Evolutionary conservation across 92 coral and sea anemone genomes (phyloP), one percentile per base, ranked within the genome.

Genomic region (Parazoanthus atlanticus): DNA sequence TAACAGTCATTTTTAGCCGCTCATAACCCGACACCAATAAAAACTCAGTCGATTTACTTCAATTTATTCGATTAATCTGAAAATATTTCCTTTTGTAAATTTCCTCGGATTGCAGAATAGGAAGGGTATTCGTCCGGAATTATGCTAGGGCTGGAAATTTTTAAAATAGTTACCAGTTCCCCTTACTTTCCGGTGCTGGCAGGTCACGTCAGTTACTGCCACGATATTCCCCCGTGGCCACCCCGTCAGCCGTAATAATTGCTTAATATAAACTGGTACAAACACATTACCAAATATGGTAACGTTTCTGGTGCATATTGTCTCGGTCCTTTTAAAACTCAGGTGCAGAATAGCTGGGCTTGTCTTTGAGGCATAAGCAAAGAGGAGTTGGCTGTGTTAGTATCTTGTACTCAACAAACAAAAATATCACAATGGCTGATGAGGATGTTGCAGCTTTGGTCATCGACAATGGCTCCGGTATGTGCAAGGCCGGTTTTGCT

Each of bases 401-500:
- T 38, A 5, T n/a, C 41, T 69, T 28, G 0, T 38, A 83, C n/a
- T 15, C 38, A 23, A 82, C 49, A 83, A 70, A 69, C 78, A 70
- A 84, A 69, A 84, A 84, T 47, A 23, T 70, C 49, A 84, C 61
- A 89, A 92, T 92, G 94, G 92, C 93, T 17, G 98, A 97, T 41
- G 99, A 97, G 7, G 99, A 97, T 74, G 97, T 97, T 92, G 98
- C 98, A 86, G 99, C 99, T 78, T 92, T 97, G 93, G 99, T 97
- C 79, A 89, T 97, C 43, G 99, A 97, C 90, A 97, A 97, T 91
- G 98, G 98, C 88, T 96, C 99, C 88, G 99, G 99, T 91, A 96
- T 96, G 99, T 96, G 99, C 88, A 96, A 96, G 85, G 99, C 99
- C 84, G 99, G 99, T 91, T 96, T 96, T 92, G 99, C 99, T 78